Percentiles rank a stretch among this genome's conserved stretches.
phyloP scores from a whole-genome alignment of 1,140 invertebrate genomes.

The Zaprionus taronus region DNA sequence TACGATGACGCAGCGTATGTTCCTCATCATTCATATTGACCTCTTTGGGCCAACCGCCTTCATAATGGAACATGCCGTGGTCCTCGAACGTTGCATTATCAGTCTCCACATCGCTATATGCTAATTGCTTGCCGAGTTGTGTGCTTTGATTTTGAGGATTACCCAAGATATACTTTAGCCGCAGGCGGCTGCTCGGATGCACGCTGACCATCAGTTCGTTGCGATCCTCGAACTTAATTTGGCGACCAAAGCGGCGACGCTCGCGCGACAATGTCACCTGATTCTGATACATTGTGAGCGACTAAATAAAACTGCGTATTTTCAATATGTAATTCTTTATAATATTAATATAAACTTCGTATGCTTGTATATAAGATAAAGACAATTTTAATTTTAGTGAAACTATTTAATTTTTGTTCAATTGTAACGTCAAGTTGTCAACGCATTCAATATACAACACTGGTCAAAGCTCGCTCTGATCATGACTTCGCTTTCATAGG shows the following conservation, averaged over 20 bases:
- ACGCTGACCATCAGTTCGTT: conserved; percentile 91
- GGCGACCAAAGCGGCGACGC: conserved; percentile 89
- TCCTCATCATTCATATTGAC: conserved; percentile 94
- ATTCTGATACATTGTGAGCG: conserved; percentile 57
- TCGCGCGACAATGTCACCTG: conserved; percentile 85
- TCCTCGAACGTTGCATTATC: conserved; percentile 84
- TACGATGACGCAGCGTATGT: conserved; percentile 91
- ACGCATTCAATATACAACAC: no score
- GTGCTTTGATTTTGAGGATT: conserved; percentile 88
- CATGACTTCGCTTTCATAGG: background rate
- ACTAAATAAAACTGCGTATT: background rate
- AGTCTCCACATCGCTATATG: conserved; percentile 87
- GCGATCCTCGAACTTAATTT: conserved; percentile 90
- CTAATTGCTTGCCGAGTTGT: conserved; percentile 87
- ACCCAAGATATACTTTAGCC: conserved; percentile 88
- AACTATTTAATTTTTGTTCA: conserved; percentile 3
- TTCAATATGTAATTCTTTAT: background rate
- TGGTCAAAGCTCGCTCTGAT: background rate
- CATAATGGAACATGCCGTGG: conserved; percentile 92
- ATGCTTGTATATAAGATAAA: conserved; percentile 1
- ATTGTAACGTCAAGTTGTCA: conserved; percentile 11
- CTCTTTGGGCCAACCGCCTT: conserved; percentile 98
- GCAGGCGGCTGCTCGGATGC: conserved; percentile 84
- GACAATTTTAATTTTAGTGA: background rate
- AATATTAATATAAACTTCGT: background rate